phyloP scores from a whole-genome alignment of 1,140 invertebrate species.

The Sarcophaga peregrina region DNA sequence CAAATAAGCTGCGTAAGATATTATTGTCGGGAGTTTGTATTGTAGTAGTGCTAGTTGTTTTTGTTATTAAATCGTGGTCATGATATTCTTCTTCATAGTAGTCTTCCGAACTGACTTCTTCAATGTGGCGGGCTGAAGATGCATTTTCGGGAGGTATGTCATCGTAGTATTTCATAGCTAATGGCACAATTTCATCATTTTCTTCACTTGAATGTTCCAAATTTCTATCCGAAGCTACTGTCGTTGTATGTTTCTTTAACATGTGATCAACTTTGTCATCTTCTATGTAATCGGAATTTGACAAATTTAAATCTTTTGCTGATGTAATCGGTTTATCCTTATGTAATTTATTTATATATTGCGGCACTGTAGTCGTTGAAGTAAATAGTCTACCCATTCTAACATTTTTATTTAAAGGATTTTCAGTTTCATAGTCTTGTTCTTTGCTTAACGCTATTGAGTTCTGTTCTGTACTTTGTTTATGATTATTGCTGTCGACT shows the following conservation, averaged over 20 bases:
- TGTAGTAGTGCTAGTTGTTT: neutral
- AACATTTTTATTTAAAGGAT: neutral
- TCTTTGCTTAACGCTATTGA: neutral
- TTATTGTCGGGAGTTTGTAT: neutral
- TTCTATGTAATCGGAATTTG: slow-evolving; percentile 50
- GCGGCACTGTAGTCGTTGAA: slow-evolving; percentile 55
- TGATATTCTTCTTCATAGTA: slow-evolving; percentile 33
- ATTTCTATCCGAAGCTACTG: neutral
- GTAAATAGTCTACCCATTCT: slow-evolving; percentile 16
- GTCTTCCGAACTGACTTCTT: slow-evolving; percentile 27
- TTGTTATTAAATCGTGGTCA: slow-evolving; percentile 1
- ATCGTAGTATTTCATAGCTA: slow-evolving; percentile 34
- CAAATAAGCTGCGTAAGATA: neutral
- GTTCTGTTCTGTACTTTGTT: slow-evolving; percentile 2
- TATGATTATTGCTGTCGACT: slow-evolving; percentile 12
- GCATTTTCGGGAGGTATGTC: slow-evolving; percentile 46
- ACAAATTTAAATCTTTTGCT: slow-evolving; percentile 27
- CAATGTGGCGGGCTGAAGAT: slow-evolving; percentile 35
- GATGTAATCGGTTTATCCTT: slow-evolving; percentile 50
- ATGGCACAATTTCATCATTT: slow-evolving; percentile 35
- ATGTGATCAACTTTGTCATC: slow-evolving; percentile 10
- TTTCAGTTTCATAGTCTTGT: neutral
- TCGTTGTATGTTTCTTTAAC: neutral
- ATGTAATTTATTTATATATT: slow-evolving; percentile 57
- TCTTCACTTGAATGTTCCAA: neutral